Percentiles rank a stretch among this genome's conserved stretches.
These are phyloP conservation scores for Morphnarchus princeps DNA, from an alignment of 2,113 vertebrate species.

Conservation along the genomic window DNA sequence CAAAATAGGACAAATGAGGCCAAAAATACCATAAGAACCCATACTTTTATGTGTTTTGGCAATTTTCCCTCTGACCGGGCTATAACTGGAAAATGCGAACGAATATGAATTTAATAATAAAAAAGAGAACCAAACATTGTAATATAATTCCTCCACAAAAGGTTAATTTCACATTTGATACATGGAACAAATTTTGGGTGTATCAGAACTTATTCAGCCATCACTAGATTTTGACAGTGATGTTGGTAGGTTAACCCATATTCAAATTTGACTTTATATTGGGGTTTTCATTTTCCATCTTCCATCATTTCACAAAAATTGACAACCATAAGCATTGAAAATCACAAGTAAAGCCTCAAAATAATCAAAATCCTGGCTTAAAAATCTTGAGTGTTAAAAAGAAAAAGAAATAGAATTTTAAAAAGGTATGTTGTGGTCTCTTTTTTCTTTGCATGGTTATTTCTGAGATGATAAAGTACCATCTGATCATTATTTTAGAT, in stretches of 20 bases:
- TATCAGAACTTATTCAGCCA: not conserved
- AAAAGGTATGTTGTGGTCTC: not conserved
- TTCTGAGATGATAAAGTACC: not conserved
- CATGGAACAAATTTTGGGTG: not conserved
- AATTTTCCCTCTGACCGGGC: not conserved
- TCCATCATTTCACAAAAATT: not conserved
- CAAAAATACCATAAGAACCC: conserved; percentile 31
- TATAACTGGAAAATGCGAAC: not conserved
- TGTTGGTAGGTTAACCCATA: not conserved
- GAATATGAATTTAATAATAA: conserved; percentile 11
- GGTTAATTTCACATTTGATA: not conserved
- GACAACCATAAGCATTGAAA: not conserved
- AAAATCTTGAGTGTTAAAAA: not conserved
- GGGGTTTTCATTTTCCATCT: not conserved
- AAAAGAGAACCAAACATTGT: not conserved
- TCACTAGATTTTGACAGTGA: not conserved
- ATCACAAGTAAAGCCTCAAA: not conserved
- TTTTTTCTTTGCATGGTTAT: not conserved
- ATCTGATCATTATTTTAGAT: not conserved
- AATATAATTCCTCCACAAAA: not conserved
- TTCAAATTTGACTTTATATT: not conserved
- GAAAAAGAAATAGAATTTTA: not conserved
- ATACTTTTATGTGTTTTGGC: conserved; percentile 37
- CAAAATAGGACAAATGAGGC: not conserved
- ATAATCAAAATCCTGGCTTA: not conserved